Evolutionary conservation across 2,888 invertebrate genomes (phyloP), one percentile per base, ranked within the genome.

Genomic region (Drosophila longiperda): DNA sequence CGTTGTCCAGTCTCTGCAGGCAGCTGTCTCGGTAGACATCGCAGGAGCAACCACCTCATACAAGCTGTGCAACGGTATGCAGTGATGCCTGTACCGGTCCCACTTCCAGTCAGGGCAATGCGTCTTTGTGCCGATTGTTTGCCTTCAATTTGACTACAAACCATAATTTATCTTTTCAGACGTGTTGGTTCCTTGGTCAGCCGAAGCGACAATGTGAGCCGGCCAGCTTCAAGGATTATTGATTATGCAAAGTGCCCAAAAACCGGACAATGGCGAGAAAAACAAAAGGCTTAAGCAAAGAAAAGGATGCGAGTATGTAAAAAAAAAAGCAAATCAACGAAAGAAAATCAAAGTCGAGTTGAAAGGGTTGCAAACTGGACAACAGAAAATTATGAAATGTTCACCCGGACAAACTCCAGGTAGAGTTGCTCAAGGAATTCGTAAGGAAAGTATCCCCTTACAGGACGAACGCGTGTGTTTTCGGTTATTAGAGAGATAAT

Each of bases 141-240:
- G 90, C 80, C 90, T 91, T 84, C 81, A 83, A 91, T 91, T 91
- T 92, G 92, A 92, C 92, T 92, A 91, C 89, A 92, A 91, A 91
- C 91, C 92, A 91, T 91, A 91, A 91, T 92, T 91, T 91, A 91
- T 91, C 87, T 89, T 91, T 91, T 89, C 83, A 90, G 82, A 91
- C 80, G 83, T 90, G 91, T 88, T 80, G 88, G 79, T 77, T 79
- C 81, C 71, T 80, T 82, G 87, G 91, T 91, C 91, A 91, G 84
- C 87, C 67, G 29, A 67, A 71, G 85, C 79, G 80, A 89, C 81
- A 91, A 91, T 89, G 84, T 76, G 82, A 68, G 84, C 73, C 69
- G 77, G 82, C 90, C 70, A 78, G 82, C 91, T 91, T 91, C 91
- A 90, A 91, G 92, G 92, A 92, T 92, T 92, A 92, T 92, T 92